phyloP scores from a whole-genome alignment of 2,888 invertebrate genomes.

The Diabrotica balteata region DNA sequence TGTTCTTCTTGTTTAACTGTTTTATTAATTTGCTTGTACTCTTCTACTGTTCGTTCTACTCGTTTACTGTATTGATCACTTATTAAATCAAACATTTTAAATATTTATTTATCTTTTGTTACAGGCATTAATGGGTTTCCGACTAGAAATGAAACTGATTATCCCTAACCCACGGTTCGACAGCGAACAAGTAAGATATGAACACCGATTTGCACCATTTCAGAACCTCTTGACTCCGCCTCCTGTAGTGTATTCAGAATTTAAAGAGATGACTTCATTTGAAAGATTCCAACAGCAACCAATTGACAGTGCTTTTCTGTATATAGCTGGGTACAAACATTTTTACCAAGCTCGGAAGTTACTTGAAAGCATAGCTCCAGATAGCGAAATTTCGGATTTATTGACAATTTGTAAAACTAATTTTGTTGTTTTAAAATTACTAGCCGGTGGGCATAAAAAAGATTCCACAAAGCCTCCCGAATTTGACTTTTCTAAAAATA shows the following conservation, averaged over 20 bases:
- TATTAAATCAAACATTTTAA: too few species aligned
- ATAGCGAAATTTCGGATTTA: slow-evolving; percentile 82
- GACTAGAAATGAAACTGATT: slow-evolving; percentile 84
- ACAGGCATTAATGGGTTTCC: slow-evolving; percentile 87
- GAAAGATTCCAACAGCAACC: slow-evolving; percentile 64
- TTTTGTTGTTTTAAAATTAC: slow-evolving; percentile 90
- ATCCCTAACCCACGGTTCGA: slow-evolving; percentile 90
- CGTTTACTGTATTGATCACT: too few species aligned
- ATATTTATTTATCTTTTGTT: slow-evolving; percentile 29
- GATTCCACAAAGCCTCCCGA: slow-evolving; percentile 85
- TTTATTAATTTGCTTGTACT: too few species aligned
- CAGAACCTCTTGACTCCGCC: slow-evolving; percentile 87
- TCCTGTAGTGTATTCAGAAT: slow-evolving; percentile 89
- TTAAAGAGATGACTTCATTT: slow-evolving; percentile 82
- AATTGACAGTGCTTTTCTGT: slow-evolving; percentile 68
- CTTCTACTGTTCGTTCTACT: too few species aligned
- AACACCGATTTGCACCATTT: slow-evolving; percentile 92
- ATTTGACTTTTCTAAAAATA: slow-evolving; percentile 89
- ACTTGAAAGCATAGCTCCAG: slow-evolving; percentile 81
- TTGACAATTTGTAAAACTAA: slow-evolving; percentile 94
- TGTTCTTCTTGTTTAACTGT: too few species aligned
- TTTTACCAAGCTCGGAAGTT: slow-evolving; percentile 90
- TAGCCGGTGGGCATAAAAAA: slow-evolving; percentile 91
- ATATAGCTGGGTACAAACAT: slow-evolving; percentile 86
- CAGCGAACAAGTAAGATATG: slow-evolving; percentile 92